Evolutionary conservation across 2,888 invertebrate genomes (phyloP).

Genomic region (Drosophila subsilvestris): DNA sequence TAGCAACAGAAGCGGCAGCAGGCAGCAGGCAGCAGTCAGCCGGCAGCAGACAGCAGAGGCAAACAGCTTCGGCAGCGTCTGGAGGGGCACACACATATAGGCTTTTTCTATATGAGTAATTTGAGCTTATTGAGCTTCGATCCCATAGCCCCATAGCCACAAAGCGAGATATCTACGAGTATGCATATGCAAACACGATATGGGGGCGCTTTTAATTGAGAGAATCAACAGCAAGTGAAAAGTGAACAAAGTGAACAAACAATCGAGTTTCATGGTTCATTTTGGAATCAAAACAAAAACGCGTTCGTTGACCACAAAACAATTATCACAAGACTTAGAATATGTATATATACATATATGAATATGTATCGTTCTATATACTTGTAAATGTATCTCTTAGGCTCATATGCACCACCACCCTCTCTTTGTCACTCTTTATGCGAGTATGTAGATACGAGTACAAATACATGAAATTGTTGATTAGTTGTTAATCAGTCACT

Average conservation of each 20-base stretch:
- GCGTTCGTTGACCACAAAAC: conserved; percentile 3
- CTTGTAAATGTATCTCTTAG: not conserved
- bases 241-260: conserved; percentile 5
- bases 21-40: too few species aligned
- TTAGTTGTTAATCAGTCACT: conserved; percentile 22
- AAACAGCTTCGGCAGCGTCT: not conserved
- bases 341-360: not conserved
- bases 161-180: conserved; percentile 6
- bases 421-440: not conserved
- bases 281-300: not conserved
- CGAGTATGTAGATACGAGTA: not conserved
- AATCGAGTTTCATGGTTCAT: not conserved
- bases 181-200: conserved; percentile 22
- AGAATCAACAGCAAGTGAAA: conserved; percentile 14
- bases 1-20: conserved; percentile 33
- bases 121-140: conserved; percentile 38
- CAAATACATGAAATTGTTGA: conserved; percentile 28
- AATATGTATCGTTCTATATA: not conserved
- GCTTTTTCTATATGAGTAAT: conserved; percentile 29
- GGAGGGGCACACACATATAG: conserved; percentile 2
- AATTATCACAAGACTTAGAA: conserved; percentile 15
- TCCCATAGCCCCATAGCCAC: conserved; percentile 4
- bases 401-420: not conserved
- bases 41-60: conserved; percentile 4
- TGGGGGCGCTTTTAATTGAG: conserved; percentile 28